phyloP scores from a whole-genome alignment of 2,797 vertebrate genomes.

The Numenius phaeopus region DNA sequence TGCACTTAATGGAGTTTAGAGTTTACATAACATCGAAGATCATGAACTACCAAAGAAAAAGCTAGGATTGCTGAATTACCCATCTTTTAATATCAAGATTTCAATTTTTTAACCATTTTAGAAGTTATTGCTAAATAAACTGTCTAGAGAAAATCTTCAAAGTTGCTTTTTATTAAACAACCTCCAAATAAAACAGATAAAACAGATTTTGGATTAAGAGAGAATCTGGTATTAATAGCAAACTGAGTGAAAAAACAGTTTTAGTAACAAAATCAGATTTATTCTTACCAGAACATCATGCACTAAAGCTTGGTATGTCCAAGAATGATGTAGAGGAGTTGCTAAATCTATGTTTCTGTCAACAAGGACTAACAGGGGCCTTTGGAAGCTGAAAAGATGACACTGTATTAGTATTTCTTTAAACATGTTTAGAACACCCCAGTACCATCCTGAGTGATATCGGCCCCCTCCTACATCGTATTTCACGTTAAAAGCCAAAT shows the following conservation, averaged over 20 bases:
- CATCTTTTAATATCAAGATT: not conserved
- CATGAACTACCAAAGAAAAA: not conserved
- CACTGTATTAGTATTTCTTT: conserved; percentile 52
- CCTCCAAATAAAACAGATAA: not conserved
- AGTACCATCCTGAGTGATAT: not conserved
- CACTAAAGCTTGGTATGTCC: conserved; percentile 99
- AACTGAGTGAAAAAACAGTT: not conserved
- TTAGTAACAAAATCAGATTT: conserved; percentile 48
- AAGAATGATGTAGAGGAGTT: conserved; percentile 97
- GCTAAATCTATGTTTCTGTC: conserved; percentile 98
- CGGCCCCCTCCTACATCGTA: not conserved
- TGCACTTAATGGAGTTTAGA: not conserved
- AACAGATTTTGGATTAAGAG: not conserved
- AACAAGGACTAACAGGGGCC: conserved; percentile 93
- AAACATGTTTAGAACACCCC: not conserved
- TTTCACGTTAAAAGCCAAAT: not conserved
- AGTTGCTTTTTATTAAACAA: not conserved
- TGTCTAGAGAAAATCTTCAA: not conserved
- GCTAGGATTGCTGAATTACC: not conserved
- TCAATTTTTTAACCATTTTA: not conserved
- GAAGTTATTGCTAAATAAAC: not conserved
- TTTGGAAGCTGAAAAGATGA: conserved; percentile 90
- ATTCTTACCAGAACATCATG: conserved; percentile 96
- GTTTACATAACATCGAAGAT: not conserved
- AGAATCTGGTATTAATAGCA: not conserved